Conservation (phyloP, 2,113 vertebrate genomes). For the Podarcis muralis region DNA sequence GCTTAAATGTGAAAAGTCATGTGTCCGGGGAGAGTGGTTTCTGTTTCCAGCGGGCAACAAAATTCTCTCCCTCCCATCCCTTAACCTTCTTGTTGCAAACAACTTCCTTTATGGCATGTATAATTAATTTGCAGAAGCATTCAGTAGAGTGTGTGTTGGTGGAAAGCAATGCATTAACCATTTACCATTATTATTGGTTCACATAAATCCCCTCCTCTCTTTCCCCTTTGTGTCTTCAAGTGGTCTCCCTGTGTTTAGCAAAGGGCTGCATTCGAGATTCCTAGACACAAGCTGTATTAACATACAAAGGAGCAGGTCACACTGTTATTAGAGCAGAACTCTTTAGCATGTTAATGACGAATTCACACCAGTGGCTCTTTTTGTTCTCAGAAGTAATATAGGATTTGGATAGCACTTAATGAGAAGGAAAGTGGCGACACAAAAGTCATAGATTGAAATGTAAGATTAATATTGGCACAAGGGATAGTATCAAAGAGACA, state of each 20-base stretch:
- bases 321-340: constrained; percentile 69
- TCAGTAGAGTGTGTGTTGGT: not conserved
- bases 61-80: not conserved
- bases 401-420: constrained; percentile 58
- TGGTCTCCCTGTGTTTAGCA: not conserved
- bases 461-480: not conserved
- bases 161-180: not conserved
- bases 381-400: constrained; percentile 67
- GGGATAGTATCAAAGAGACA: constrained; percentile 48
- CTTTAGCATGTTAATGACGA: constrained; percentile 72
- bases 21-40: not conserved
- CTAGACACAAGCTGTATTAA: constrained; percentile 50
- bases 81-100: accelerated
- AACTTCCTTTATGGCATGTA: not conserved
- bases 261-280: constrained; percentile 40
- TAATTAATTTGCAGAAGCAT: constrained; percentile 23
- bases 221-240: not conserved
- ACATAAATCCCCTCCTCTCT: not conserved
- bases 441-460: constrained; percentile 41
- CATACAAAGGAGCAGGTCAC: constrained; percentile 64
- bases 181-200: not conserved
- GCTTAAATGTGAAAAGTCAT: not conserved
- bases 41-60: not conserved
- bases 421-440: constrained; percentile 54
- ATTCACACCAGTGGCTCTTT: constrained; percentile 61